Evolutionary conservation across 2,797 vertebrate genomes (phyloP).

Genomic region (Etheostoma perlongum): DNA sequence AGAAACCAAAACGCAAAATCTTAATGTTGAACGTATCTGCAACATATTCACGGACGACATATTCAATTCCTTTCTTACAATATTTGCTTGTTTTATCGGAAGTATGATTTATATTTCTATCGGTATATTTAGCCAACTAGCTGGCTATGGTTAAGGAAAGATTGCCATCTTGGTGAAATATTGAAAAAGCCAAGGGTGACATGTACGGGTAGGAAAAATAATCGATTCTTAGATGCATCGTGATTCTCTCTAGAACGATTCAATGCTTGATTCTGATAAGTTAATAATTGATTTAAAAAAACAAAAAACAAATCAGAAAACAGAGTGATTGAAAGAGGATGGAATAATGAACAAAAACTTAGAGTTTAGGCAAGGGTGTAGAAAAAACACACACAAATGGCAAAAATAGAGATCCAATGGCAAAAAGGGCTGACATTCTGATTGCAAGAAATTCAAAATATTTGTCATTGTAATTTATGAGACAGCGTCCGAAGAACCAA

Average conservation of each 20-base stretch:
- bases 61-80: not conserved
- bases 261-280: too few species aligned
- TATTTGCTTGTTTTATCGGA: not conserved
- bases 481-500: not conserved
- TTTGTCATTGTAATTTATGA: not conserved
- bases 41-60: not conserved
- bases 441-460: not conserved
- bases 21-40: not conserved
- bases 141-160: not conserved
- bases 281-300: too few species aligned
- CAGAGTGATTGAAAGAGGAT: too few species aligned
- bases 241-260: too few species aligned
- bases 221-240: too few species aligned
- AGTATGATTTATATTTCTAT: not conserved
- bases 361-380: too few species aligned
- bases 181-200: not conserved
- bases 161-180: not conserved
- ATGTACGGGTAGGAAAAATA: too few species aligned
- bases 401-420: not conserved
- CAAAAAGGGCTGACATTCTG: not conserved
- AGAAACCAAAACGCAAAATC: not conserved
- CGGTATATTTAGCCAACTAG: not conserved
- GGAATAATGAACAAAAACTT: too few species aligned
- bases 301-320: too few species aligned
- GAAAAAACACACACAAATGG: too few species aligned